Conservation (phyloP, 2,888 invertebrate genomes). For the Amblyjoppa proteus region DNA sequence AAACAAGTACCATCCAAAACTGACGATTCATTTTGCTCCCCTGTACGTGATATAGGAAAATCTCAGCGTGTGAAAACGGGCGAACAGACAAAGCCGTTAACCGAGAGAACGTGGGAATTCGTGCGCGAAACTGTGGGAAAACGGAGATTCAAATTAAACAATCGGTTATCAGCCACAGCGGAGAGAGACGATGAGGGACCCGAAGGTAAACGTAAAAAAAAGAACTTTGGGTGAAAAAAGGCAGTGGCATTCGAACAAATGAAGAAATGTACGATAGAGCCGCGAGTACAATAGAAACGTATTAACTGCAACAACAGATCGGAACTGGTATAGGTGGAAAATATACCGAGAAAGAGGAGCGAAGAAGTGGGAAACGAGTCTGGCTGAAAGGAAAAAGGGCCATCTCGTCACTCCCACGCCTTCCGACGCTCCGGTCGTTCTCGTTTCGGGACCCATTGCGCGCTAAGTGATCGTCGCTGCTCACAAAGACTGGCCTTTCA, state of each 20-base stretch:
- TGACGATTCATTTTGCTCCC: no score
- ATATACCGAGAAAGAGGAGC: conserved; percentile 46
- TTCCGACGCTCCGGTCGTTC: conserved; percentile 30
- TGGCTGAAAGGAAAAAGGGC: conserved; percentile 50
- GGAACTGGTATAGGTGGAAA: conserved; percentile 49
- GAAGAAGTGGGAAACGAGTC: conserved; percentile 41
- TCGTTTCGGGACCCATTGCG: conserved; percentile 44
- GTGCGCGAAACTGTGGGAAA: not conserved
- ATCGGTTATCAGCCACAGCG: conserved; percentile 26
- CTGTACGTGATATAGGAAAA: not conserved
- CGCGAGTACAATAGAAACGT: conserved; percentile 68
- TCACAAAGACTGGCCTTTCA: conserved; percentile 45
- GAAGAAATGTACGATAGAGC: conserved; percentile 39
- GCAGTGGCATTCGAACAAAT: not conserved
- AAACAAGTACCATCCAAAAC: no score
- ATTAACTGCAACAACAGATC: conserved; percentile 68
- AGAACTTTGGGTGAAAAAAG: not conserved
- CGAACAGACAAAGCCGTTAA: not conserved
- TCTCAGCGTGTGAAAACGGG: not conserved
- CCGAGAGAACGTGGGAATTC: not conserved
- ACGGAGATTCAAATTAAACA: conserved; percentile 65
- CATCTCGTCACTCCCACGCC: conserved; percentile 42
- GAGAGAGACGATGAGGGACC: not conserved
- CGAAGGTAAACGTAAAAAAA: not conserved
- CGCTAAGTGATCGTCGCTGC: conserved; percentile 64